phyloP scores from a whole-genome alignment of 1,140 invertebrate genomes.

The Tyrophagus putrescentiae region DNA sequence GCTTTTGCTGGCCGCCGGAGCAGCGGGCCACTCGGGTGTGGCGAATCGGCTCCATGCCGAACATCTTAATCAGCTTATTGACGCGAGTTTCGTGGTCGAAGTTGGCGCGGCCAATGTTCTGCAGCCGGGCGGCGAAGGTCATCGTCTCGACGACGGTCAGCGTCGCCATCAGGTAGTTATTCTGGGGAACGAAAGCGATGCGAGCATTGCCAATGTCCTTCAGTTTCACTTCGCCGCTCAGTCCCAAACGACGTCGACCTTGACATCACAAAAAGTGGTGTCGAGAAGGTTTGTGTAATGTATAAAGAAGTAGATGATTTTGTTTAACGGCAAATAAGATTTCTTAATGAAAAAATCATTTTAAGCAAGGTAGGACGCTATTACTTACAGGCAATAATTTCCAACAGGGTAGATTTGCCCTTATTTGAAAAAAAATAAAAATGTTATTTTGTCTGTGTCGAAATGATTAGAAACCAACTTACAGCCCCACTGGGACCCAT shows the following conservation, averaged over 20 bases:
- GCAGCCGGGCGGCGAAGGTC: constrained; percentile 76
- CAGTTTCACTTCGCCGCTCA: background rate
- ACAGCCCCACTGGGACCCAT: constrained; percentile 49
- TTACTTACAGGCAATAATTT: constrained; percentile 30
- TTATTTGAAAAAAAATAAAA: no score
- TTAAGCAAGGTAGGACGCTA: background rate
- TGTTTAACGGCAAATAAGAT: background rate
- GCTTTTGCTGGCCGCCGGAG: constrained; percentile 70
- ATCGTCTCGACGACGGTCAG: constrained; percentile 75
- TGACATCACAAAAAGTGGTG: background rate
- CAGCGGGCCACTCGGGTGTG: constrained; percentile 10
- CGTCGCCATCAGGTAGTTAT: constrained; percentile 72
- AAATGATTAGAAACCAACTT: no score
- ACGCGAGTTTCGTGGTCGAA: background rate
- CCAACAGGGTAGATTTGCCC: constrained; percentile 39
- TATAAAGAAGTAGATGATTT: background rate
- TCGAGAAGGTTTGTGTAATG: background rate
- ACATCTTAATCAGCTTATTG: constrained; percentile 3
- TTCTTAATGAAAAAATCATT: background rate
- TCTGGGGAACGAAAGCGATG: constrained; percentile 41
- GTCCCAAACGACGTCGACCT: background rate
- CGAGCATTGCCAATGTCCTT: constrained; percentile 5
- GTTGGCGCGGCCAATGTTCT: constrained; percentile 33
- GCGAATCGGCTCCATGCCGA: background rate
- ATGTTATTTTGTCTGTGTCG: no score